phyloP scores from a whole-genome alignment of 1,140 invertebrate genomes.

The Magallana gigas region DNA sequence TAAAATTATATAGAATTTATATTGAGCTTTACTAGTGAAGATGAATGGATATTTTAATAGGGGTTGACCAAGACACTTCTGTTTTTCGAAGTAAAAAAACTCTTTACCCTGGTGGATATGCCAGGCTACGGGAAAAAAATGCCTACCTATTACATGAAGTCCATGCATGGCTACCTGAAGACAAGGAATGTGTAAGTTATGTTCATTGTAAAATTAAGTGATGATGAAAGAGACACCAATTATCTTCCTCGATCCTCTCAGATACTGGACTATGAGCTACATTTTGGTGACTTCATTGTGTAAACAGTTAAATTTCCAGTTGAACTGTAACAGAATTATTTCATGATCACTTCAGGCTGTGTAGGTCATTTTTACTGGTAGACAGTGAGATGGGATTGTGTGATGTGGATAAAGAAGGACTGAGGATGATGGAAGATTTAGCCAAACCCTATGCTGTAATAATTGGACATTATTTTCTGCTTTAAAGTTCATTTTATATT shows the following conservation, averaged over 20 bases:
- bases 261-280: too few relatives aligned
- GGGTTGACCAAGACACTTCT: slow-evolving; percentile 74
- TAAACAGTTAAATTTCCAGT: too few relatives aligned
- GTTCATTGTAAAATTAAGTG: too few relatives aligned
- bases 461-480: neutral
- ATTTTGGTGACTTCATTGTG: too few relatives aligned
- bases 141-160: slow-evolving; percentile 70
- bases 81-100: slow-evolving; percentile 72
- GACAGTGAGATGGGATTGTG: slow-evolving; percentile 71
- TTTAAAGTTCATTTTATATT: neutral
- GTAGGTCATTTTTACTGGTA: slow-evolving; percentile 72
- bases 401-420: slow-evolving; percentile 68
- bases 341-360: slow-evolving; percentile 68
- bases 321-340: too few relatives aligned
- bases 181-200: slow-evolving; percentile 67
- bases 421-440: slow-evolving; percentile 77
- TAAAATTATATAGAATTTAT: neutral
- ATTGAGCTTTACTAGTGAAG: too few relatives aligned
- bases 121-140: slow-evolving; percentile 77
- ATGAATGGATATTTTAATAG: slow-evolving; percentile 61
- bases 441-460: slow-evolving; percentile 73
- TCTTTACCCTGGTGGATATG: slow-evolving; percentile 74
- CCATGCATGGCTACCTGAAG: slow-evolving; percentile 72
- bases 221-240: too few relatives aligned
- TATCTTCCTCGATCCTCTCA: too few relatives aligned